Evolutionary conservation across 2,797 vertebrate species (phyloP), one percentile per base, ranked within the genome.

Genomic region (Gallinago nigripennis): DNA sequence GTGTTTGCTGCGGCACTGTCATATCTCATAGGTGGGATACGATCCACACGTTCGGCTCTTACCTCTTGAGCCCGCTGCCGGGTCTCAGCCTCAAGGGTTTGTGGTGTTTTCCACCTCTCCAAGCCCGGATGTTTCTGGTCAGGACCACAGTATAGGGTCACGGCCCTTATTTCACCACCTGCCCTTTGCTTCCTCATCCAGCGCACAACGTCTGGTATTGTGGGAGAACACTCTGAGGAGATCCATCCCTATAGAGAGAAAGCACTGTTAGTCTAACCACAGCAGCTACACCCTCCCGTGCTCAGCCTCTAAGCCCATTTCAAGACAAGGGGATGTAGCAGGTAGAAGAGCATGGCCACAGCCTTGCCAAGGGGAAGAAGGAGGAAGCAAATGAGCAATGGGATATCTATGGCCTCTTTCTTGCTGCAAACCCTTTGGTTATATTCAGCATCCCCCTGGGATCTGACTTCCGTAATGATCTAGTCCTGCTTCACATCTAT

Each of bases 1-100:
- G 27, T 17, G 16, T 6, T 30, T 63, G 68, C 56, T 31, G 23
- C 0, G 2, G 35, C 33, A 31, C 43, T 3, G 2, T 2, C 39
- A 9, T 0, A 0, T 41, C 69, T 69, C 46, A 18, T 12, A 63
- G 80, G 37, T 54, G 33, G 37, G 41, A 31, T 2, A 25, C 56
- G 43, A 16, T 3, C n/a, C 78, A 28, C 33, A 13, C 2, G 0
- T n/a, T 33, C 1, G 6, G 8, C 58, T 73, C 43, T 39, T 8
- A 66, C 35, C 43, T 80, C 58, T 63, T 1, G 0, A 50, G 53
- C 24, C 23, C 31, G 9, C 30, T 30, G 51, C 30, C 2, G 2
- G 28, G 51, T 28, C 54, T 63, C 53, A 72, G 63, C 28, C 39
- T 57, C 57, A 24, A 0, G 1, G 37, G 41, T 4, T 53, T 30